Evolutionary conservation across 2,113 vertebrate species (phyloP), one percentile per base, ranked within the genome.

Genomic region (Tachysurus vachellii): DNA sequence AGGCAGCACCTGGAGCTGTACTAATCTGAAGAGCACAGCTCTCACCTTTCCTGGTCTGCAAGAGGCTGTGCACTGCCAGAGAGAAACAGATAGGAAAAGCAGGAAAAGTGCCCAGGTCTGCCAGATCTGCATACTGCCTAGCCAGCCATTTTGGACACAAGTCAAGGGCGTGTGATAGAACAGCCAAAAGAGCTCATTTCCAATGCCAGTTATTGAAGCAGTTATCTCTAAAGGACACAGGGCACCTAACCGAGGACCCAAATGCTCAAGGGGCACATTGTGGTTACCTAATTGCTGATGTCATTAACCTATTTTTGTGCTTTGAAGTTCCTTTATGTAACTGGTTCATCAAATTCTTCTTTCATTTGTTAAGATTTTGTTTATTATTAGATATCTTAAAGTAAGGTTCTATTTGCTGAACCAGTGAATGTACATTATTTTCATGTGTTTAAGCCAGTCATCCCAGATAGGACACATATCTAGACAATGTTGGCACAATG

Each of bases 271-370:
- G 92, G 88, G 88, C 86, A 91, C 85, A 90, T 88, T 16, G 90
- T 62, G 66, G 82, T 91, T 91, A 91, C 85, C 90, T 80, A 89
- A 92, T 86, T 31, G 64, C 73, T 73, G 76, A 90, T 92, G 91
- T 93, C 93, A 90, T 64, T 0, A 64, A 23, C n/a, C 84, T 93
- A 93, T 94, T 94, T 94, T 89, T 88, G 88, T 88, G 54, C 86
- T 75, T 53, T 86, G 91, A 88, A 91, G 85, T 93, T 93, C 90
- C 91, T 92, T 92, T 84, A 83, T 61, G 75, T 87, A 89, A 81
- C 13, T 61, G 31, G n/a, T 21, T 4, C 4, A 36, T 36, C 10
- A 80, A 31, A 80, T 80, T 7, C 53, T 56, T 88, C 73, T 71
- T 66, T 83, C 53, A 57, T 76, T 77, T 77, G 59, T 3, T 80